Conservation (phyloP, 1,140 invertebrate species). For the Cydia splendana region DNA sequence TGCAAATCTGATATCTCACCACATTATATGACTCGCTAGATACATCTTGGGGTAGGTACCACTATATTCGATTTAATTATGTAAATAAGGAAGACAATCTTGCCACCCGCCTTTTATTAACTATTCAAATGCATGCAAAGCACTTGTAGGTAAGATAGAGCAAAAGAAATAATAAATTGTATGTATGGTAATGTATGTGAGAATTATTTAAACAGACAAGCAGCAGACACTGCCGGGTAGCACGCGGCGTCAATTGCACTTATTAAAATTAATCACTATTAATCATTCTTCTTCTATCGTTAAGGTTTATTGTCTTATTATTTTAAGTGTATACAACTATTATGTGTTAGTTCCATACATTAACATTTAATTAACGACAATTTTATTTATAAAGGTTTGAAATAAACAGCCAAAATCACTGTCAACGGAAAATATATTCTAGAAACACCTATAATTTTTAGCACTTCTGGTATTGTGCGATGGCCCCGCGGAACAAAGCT, state of each 20-base stretch:
- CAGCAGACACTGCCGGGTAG: conserved; percentile 35
- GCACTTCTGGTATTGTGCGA: too few relatives aligned
- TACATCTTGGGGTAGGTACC: conserved; percentile 41
- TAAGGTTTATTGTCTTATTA: conserved; percentile 3
- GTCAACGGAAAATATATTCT: too few relatives aligned
- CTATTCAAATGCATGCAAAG: conserved; percentile 68
- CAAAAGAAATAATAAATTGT: conserved; percentile 64
- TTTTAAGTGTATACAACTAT: conserved; percentile 6
- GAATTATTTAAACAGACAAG: conserved; percentile 50
- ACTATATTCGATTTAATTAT: conserved; percentile 51
- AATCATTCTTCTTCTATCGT: conserved; percentile 17
- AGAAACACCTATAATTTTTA: too few relatives aligned
- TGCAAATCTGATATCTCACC: conserved; percentile 39
- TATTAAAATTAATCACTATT: conserved; percentile 33
- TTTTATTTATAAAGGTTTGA: neutral
- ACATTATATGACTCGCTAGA: conserved; percentile 40
- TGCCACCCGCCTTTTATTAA: conserved; percentile 57
- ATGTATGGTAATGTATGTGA: conserved; percentile 67
- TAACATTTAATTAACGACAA: neutral
- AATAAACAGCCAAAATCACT: neutral
- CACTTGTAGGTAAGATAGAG: conserved; percentile 59
- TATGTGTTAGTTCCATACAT: conserved; percentile 13
- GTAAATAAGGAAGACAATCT: conserved; percentile 51
- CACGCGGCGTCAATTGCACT: conserved; percentile 52
- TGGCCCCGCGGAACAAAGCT: too few relatives aligned